Evolutionary conservation across 2,888 invertebrate species (phyloP).

Genomic region (Chesias legatella): DNA sequence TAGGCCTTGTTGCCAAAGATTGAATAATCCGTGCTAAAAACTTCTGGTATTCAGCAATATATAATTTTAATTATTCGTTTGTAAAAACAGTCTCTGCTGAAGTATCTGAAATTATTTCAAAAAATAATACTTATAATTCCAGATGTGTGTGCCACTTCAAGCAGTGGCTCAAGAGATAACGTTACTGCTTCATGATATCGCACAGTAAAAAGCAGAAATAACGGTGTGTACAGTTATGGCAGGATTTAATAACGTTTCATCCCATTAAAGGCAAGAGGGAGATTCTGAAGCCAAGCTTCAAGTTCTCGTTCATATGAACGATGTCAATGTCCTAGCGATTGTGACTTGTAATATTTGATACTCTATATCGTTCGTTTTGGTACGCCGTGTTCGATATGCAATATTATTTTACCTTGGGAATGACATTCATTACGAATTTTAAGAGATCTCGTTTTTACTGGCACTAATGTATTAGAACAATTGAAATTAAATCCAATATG

Average conservation of each 20-base stretch:
- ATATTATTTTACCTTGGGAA: constrained; percentile 22
- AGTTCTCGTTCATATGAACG: constrained; percentile 26
- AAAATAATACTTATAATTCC: not conserved
- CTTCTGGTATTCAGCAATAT: no score
- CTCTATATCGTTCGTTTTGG: constrained; percentile 22
- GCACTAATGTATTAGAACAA: not conserved
- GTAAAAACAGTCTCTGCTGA: no score
- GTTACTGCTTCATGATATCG: constrained; percentile 11
- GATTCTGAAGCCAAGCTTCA: constrained; percentile 35
- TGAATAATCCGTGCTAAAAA: no score
- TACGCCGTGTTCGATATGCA: constrained; percentile 19
- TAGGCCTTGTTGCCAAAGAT: no score
- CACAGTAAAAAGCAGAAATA: constrained; percentile 38
- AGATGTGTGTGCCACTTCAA: not conserved
- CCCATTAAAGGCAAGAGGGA: constrained; percentile 56
- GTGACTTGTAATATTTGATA: constrained; percentile 29
- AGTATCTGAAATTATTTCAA: no score
- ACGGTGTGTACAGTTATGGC: constrained; percentile 66
- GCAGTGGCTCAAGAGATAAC: constrained; percentile 4
- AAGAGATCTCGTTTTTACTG: not conserved
- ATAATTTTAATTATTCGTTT: no score
- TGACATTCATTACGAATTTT: constrained; percentile 25
- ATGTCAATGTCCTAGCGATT: constrained; percentile 41
- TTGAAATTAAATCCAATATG: constrained; percentile 5
- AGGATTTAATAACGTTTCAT: constrained; percentile 64